Percentiles rank a stretch among this genome's conserved stretches.
phyloP scores from a whole-genome alignment of 2,113 vertebrate genomes.

The Emydura subglobosa region DNA sequence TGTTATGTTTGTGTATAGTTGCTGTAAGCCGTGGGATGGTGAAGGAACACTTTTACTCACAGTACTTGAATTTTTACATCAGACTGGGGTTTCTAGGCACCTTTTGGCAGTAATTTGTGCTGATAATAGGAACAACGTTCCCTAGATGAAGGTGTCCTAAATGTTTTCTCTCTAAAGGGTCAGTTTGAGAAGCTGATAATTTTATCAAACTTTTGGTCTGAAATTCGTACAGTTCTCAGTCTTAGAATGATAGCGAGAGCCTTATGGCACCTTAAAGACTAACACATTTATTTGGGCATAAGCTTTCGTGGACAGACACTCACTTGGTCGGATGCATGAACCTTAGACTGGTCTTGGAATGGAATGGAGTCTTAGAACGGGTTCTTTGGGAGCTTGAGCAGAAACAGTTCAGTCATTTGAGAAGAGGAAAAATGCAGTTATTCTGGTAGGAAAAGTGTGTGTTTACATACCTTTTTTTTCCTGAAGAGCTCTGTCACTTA shows the following conservation, averaged over 20 bases:
- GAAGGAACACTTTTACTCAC: fast-evolving
- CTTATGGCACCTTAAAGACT: no score
- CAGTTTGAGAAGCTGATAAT: neutral
- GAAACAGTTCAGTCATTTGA: neutral
- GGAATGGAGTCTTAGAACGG: neutral
- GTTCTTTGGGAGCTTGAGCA: neutral
- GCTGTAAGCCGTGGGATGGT: fast-evolving
- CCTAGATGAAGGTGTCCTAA: neutral
- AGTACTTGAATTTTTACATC: neutral
- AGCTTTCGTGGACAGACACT: no score
- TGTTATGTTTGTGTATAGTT: fast-evolving
- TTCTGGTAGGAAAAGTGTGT: neutral
- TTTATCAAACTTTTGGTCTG: neutral
- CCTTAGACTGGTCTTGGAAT: no score
- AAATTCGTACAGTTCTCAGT: neutral
- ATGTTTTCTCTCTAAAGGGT: fast-evolving
- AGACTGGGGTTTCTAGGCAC: neutral
- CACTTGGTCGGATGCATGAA: no score
- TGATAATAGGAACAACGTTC: neutral
- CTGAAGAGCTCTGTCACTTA: neutral
- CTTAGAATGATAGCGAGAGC: neutral
- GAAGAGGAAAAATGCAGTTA: fast-evolving
- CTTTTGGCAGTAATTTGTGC: neutral
- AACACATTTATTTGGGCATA: no score
- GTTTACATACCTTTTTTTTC: neutral